phyloP scores from a whole-genome alignment of 2,113 vertebrate species.

The Thunnus thynnus region DNA sequence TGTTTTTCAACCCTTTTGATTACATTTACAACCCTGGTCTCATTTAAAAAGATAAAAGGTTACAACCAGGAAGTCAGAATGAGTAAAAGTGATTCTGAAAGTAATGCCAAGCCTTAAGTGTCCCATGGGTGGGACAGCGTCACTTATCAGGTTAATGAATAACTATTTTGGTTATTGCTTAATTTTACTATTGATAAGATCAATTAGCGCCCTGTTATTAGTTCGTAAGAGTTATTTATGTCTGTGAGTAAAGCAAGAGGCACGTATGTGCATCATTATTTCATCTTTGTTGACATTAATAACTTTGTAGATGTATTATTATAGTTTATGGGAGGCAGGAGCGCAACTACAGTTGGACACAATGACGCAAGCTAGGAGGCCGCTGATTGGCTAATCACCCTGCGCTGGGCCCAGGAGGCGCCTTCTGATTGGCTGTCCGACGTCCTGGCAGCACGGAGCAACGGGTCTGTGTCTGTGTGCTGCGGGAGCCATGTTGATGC shows the following conservation, averaged over 20 bases:
- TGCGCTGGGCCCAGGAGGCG: constrained; percentile 50
- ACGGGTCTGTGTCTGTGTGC: constrained; percentile 21
- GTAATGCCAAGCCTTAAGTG: too few species aligned
- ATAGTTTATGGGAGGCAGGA: constrained; percentile 33
- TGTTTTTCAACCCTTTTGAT: too few species aligned
- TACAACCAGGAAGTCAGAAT: too few species aligned
- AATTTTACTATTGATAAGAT: too few species aligned
- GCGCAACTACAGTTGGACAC: constrained; percentile 48
- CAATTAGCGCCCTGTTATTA: too few species aligned
- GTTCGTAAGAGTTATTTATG: too few species aligned
- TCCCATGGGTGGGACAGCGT: too few species aligned
- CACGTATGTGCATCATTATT: neutral
- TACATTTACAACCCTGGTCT: too few species aligned
- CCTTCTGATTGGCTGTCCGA: constrained; percentile 71
- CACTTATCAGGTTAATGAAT: neutral
- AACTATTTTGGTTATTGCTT: neutral
- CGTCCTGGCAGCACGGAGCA: constrained; percentile 43
- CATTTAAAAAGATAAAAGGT: too few species aligned
- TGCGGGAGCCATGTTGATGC: constrained; percentile 82
- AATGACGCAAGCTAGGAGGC: constrained; percentile 73
- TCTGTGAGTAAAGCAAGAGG: neutral
- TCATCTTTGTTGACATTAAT: constrained; percentile 20
- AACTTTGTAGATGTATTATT: constrained; percentile 25
- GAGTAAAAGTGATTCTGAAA: too few species aligned
- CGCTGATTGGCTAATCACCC: constrained; percentile 67